Evolutionary conservation across 2,888 invertebrate species (phyloP).

Genomic region (Germaria angustata): DNA sequence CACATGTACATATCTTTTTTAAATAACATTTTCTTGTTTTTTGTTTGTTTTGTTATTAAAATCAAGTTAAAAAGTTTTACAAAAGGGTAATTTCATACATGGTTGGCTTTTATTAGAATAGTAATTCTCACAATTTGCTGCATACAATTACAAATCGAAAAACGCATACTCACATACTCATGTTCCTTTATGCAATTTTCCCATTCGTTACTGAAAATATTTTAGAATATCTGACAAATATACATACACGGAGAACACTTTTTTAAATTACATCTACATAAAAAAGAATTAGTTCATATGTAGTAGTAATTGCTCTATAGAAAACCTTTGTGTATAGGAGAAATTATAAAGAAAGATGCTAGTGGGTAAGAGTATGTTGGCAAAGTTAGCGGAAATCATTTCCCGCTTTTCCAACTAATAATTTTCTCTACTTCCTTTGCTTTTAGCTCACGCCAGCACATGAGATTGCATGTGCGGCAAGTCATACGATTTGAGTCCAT

Average conservation of each 20-base stretch:
- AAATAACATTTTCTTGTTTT: not conserved
- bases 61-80: constrained; percentile 64
- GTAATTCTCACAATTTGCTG: constrained; percentile 65
- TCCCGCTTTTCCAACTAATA: constrained; percentile 55
- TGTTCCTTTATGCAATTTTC: not conserved
- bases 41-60: constrained; percentile 49
- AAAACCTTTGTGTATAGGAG: constrained; percentile 16
- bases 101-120: constrained; percentile 67
- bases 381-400: constrained; percentile 60
- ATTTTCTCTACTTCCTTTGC: constrained; percentile 35
- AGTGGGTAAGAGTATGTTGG: constrained; percentile 17
- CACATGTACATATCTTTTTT: not conserved
- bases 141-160: constrained; percentile 48
- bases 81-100: constrained; percentile 67
- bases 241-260: too few relatives aligned
- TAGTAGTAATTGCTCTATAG: not conserved
- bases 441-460: not conserved
- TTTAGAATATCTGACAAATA: constrained; percentile 29
- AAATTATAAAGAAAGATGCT: constrained; percentile 4
- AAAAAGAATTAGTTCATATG: constrained; percentile 3
- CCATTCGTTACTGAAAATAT: constrained; percentile 26
- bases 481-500: not conserved
- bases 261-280: not conserved
- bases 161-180: not conserved
- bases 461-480: not conserved